Percentiles rank a stretch among this genome's conserved stretches.
These are phyloP conservation scores for Megalurothrips usitatus DNA, from an alignment of 2,888 invertebrate species.

Conservation along the genomic window DNA sequence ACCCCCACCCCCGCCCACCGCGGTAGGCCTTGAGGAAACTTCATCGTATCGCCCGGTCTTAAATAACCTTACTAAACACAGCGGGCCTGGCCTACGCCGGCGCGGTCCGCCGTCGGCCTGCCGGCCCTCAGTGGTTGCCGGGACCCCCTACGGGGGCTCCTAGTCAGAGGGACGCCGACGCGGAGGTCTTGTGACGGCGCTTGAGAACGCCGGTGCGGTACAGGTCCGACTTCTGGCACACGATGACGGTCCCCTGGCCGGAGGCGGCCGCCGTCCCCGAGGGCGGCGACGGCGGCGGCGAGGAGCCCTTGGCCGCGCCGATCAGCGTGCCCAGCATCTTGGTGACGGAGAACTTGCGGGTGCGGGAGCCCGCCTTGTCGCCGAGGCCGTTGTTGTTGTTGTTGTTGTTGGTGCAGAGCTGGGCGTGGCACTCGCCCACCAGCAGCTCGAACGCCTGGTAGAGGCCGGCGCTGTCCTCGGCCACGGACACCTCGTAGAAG, in stretches of 20 bases:
- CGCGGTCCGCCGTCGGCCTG: too few relatives aligned
- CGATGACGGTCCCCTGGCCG: slow-evolving; percentile 56
- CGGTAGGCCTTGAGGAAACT: too few relatives aligned
- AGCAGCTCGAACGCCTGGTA: slow-evolving; percentile 68
- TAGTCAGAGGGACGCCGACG: slow-evolving; percentile 63
- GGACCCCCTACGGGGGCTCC: slow-evolving; percentile 30
- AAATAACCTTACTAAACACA: too few relatives aligned
- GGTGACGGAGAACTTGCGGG: slow-evolving; percentile 69
- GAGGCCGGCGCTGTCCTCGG: slow-evolving; percentile 69
- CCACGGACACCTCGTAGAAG: slow-evolving; percentile 77
- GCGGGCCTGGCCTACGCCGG: too few relatives aligned
- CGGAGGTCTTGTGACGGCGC: slow-evolving; percentile 54
- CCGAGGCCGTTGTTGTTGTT: slow-evolving; percentile 30
- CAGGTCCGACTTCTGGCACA: slow-evolving; percentile 57
- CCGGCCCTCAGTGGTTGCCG: too few relatives aligned
- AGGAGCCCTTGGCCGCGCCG: slow-evolving; percentile 51
- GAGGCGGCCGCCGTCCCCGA: slow-evolving; percentile 40
- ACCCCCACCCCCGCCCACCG: too few relatives aligned
- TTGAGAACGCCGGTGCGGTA: slow-evolving; percentile 54
- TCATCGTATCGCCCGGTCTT: too few relatives aligned
- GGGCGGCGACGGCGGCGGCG: slow-evolving; percentile 44
- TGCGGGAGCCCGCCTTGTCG: slow-evolving; percentile 44
- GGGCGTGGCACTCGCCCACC: slow-evolving; percentile 54
- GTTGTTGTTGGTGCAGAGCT: slow-evolving; percentile 39
- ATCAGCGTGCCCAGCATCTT: slow-evolving; percentile 75